Conservation (phyloP, 2,888 invertebrate genomes). For the Ectemnius continuus region DNA sequence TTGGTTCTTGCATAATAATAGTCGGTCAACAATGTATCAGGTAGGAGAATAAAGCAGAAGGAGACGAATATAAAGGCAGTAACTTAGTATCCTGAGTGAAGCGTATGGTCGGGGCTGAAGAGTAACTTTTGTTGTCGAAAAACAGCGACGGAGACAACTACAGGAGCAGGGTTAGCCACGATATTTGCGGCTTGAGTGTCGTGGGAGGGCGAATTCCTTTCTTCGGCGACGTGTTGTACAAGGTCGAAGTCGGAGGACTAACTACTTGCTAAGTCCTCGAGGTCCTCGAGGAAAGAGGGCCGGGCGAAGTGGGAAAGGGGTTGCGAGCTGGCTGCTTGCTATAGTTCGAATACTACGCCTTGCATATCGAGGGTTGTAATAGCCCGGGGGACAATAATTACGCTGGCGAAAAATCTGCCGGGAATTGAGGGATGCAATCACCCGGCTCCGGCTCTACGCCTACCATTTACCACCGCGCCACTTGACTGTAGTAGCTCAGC, state of each 20-base stretch:
- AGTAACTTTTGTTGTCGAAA: too few species aligned
- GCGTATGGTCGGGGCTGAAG: too few species aligned
- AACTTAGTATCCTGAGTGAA: too few species aligned
- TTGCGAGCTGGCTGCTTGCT: constrained; percentile 73
- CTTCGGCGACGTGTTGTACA: constrained; percentile 51
- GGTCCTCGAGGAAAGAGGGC: constrained; percentile 57
- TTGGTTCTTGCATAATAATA: too few species aligned
- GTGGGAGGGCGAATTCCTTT: constrained; percentile 51
- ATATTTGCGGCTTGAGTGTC: constrained; percentile 43
- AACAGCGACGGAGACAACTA: too few species aligned
- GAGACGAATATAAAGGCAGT: too few species aligned
- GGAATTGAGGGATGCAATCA: constrained; percentile 28
- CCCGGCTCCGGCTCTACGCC: not conserved
- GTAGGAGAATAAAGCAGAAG: too few species aligned
- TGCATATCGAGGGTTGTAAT: constrained; percentile 60
- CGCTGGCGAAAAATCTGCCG: constrained; percentile 55
- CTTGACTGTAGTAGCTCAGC: too few species aligned
- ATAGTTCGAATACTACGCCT: constrained; percentile 58
- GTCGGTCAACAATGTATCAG: too few species aligned
- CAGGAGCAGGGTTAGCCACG: constrained; percentile 16
- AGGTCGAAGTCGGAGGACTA: constrained; percentile 64
- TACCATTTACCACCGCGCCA: not conserved
- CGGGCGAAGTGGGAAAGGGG: constrained; percentile 48
- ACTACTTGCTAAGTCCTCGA: constrained; percentile 73
- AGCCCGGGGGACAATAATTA: constrained; percentile 59